Percentiles rank a stretch among this genome's conserved stretches.
Evolutionary conservation across 2,113 vertebrate species (phyloP).

Genomic region (Syngnathus scovelli): DNA sequence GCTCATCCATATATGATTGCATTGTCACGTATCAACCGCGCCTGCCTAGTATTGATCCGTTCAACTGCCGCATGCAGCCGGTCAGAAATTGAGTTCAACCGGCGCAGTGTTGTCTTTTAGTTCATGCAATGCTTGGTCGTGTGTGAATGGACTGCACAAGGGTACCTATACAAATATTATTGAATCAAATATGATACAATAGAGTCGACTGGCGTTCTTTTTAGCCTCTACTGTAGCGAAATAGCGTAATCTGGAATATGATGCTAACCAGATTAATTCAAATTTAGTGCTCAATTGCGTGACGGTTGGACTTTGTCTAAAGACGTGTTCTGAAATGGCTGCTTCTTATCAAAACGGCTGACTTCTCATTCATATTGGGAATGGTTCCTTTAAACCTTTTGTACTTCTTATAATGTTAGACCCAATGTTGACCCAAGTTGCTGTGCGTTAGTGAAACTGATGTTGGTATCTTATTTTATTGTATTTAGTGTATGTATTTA

Average conservation of each 20-base stretch:
- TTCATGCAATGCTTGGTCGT: conserved; percentile 51
- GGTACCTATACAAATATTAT: not conserved
- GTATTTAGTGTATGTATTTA: no score
- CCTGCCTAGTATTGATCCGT: conserved; percentile 55
- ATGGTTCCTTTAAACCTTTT: not conserved
- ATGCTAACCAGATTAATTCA: not conserved
- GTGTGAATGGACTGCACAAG: conserved; percentile 10
- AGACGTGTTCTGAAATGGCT: not conserved
- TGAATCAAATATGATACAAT: not conserved
- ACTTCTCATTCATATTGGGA: no score
- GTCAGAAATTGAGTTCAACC: conserved; percentile 57
- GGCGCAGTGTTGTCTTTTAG: conserved; percentile 46
- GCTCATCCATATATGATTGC: conserved; percentile 64
- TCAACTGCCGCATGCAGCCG: conserved; percentile 36
- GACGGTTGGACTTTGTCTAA: not conserved
- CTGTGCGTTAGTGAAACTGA: no score
- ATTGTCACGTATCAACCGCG: conserved; percentile 62
- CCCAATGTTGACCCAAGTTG: no score
- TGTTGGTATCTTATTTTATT: not conserved
- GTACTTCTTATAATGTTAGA: not conserved
- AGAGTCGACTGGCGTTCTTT: not conserved
- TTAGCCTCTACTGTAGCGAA: not conserved
- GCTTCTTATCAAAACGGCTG: not conserved
- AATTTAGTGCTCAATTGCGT: not conserved
- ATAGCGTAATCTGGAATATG: not conserved